Conservation (phyloP, 2,797 vertebrate species). For the Melopsittacus undulatus region DNA sequence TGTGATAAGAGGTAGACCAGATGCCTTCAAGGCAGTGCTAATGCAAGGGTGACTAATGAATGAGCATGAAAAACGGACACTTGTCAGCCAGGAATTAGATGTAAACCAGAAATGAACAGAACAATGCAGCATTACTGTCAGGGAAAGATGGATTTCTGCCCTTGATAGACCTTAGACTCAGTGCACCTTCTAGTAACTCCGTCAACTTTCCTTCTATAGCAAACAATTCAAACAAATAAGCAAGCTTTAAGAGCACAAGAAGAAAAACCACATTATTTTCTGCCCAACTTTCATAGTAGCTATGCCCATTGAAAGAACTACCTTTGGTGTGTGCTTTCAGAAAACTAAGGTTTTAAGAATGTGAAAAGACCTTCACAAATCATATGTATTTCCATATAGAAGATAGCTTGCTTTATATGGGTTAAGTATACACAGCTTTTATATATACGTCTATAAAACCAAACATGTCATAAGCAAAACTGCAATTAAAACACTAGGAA, state of each 20-base stretch:
- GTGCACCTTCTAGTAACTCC: constrained; percentile 19
- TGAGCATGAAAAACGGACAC: constrained; percentile 71
- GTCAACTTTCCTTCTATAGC: neutral
- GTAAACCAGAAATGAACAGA: constrained; percentile 66
- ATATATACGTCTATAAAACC: neutral
- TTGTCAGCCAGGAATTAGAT: constrained; percentile 73
- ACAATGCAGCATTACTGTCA: constrained; percentile 65
- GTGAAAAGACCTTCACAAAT: neutral
- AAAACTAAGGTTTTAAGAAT: constrained; percentile 1
- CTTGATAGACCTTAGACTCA: constrained; percentile 66
- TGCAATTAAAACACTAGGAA: neutral
- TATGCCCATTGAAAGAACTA: neutral
- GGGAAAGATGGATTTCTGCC: constrained; percentile 69
- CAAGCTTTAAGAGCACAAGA: neutral
- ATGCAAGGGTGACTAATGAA: constrained; percentile 72
- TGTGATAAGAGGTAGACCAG: constrained; percentile 56
- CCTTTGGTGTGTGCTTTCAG: neutral
- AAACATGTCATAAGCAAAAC: neutral
- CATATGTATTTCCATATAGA: neutral
- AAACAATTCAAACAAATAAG: constrained; percentile 26
- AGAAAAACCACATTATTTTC: neutral
- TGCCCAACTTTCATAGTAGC: neutral
- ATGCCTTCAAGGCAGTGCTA: constrained; percentile 57
- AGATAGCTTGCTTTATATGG: neutral
- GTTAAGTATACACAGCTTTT: neutral